Conservation (phyloP, 2,113 vertebrate genomes). For the Esox niger region DNA sequence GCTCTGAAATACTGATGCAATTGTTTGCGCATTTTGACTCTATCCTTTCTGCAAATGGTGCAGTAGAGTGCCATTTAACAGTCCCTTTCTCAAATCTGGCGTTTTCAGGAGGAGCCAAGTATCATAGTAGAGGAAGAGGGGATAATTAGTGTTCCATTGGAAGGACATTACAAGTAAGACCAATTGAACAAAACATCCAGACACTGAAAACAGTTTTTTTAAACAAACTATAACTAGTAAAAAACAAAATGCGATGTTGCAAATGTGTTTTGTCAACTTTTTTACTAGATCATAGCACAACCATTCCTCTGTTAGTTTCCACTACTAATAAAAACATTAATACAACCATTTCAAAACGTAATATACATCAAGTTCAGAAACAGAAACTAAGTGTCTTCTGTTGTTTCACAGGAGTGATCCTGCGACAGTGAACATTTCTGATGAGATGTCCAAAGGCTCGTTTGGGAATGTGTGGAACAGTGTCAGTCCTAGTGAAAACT, state of each 20-base stretch:
- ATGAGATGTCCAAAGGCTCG: constrained; percentile 97
- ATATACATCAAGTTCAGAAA: no score
- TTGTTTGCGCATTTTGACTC: background rate
- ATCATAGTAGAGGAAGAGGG: constrained; percentile 95
- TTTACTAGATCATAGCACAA: no score
- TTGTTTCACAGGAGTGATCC: constrained; percentile 85
- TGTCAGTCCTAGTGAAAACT: constrained; percentile 78
- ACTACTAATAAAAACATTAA: background rate
- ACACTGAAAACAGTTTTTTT: background rate
- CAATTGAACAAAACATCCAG: background rate
- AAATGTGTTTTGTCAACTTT: no score
- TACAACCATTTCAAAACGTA: background rate
- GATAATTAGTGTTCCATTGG: constrained; percentile 90
- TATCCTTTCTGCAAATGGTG: background rate
- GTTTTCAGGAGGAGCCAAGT: constrained; percentile 90
- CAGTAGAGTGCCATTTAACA: background rate
- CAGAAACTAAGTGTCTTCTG: background rate
- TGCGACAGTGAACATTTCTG: constrained; percentile 96
- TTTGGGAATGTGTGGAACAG: constrained; percentile 87
- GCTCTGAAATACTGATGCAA: background rate
- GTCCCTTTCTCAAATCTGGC: background rate
- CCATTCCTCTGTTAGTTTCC: no score
- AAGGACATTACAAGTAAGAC: constrained; percentile 89
- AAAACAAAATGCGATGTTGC: no score
- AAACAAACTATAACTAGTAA: no score